Percentiles rank a stretch among this genome's conserved stretches.
These are phyloP conservation scores for Noturus placidus DNA, from an alignment of 2,113 vertebrate genomes.

Conservation along the genomic window DNA sequence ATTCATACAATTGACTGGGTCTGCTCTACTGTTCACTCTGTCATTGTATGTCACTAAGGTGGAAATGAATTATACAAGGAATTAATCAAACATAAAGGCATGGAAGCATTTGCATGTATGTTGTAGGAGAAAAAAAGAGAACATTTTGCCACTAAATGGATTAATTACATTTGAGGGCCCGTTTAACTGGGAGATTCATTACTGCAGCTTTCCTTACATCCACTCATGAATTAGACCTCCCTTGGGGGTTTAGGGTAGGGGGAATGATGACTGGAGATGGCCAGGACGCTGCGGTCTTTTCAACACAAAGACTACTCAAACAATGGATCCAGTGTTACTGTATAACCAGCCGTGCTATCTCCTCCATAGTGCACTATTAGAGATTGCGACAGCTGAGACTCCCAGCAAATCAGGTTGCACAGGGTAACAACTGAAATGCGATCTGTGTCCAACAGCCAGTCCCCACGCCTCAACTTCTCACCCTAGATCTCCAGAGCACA, in stretches of 20 bases:
- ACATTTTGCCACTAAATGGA: constrained; percentile 20
- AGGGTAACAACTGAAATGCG: neutral
- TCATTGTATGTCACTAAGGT: constrained; percentile 34
- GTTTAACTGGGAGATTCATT: constrained; percentile 45
- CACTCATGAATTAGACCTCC: constrained; percentile 31
- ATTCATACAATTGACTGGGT: constrained; percentile 23
- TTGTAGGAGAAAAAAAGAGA: constrained; percentile 14
- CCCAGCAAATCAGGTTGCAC: constrained; percentile 2
- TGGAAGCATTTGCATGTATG: constrained; percentile 30
- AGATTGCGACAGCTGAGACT: constrained; percentile 22
- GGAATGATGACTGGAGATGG: constrained; percentile 5
- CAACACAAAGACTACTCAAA: constrained; percentile 27
- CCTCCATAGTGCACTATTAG: neutral
- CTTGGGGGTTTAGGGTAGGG: neutral
- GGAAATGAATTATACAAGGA: constrained; percentile 45
- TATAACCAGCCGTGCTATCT: neutral
- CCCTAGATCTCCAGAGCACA: constrained; percentile 31
- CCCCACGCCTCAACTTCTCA: constrained; percentile 13
- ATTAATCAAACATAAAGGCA: constrained; percentile 22
- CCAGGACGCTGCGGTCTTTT: constrained; percentile 25
- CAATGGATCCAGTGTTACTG: constrained; percentile 30
- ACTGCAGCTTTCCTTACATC: constrained; percentile 47
- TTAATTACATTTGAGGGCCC: constrained; percentile 42
- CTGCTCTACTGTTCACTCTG: constrained; percentile 17
- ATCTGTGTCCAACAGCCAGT: constrained; percentile 2